phyloP scores from a whole-genome alignment of 2,888 invertebrate species.

The Dorcus hopei region DNA sequence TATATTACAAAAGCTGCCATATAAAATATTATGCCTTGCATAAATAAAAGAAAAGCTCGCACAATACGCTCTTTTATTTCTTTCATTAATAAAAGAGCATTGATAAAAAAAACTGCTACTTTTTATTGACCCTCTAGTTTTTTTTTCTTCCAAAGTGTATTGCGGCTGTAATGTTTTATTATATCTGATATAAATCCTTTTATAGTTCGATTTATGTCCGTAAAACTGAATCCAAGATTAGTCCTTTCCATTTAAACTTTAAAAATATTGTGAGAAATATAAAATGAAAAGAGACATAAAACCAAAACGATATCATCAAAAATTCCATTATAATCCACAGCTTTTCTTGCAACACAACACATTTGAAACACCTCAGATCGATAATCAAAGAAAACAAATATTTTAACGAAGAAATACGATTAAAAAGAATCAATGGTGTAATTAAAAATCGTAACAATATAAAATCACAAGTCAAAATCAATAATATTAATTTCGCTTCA shows the following conservation, averaged over 20 bases:
- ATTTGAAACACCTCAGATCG: neutral
- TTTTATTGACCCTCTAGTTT: constrained; percentile 30
- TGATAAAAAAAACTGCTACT: constrained; percentile 36
- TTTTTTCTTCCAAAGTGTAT: constrained; percentile 37
- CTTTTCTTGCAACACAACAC: neutral
- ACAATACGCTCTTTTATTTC: constrained; percentile 37
- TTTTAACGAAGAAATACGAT: too few species aligned
- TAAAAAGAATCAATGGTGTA: too few species aligned
- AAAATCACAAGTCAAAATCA: neutral
- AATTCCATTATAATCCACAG: too few species aligned
- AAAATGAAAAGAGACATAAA: neutral
- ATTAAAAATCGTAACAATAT: neutral
- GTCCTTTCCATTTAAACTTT: constrained; percentile 25
- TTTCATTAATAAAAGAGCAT: constrained; percentile 43
- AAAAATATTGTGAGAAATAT: constrained; percentile 20
- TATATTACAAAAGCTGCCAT: constrained; percentile 34
- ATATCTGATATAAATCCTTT: constrained; percentile 39
- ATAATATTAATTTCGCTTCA: neutral
- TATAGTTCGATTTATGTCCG: constrained; percentile 37
- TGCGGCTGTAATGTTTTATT: constrained; percentile 41
- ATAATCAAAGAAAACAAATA: neutral
- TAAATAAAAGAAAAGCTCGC: constrained; percentile 36
- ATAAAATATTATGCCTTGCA: constrained; percentile 37
- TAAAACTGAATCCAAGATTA: constrained; percentile 29
- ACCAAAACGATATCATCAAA: neutral